Evolutionary conservation across 2,113 vertebrate species (phyloP).

Genomic region (Prolemur simus): DNA sequence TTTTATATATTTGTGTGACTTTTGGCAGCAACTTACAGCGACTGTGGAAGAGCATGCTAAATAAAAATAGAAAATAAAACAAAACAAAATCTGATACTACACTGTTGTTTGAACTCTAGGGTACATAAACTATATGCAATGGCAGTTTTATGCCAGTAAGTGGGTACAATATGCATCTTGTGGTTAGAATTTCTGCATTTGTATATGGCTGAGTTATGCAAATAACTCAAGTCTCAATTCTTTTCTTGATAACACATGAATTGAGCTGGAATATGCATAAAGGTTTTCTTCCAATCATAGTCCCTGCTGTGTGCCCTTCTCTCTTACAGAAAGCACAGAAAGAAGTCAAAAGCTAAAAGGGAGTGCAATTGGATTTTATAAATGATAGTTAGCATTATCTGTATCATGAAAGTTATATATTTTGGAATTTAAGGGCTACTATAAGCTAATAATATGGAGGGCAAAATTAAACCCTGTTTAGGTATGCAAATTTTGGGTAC

Average conservation of each 20-base stretch:
- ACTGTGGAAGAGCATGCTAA: not conserved
- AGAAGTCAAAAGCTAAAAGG: not conserved
- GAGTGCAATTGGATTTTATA: not conserved
- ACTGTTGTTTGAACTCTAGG: not conserved
- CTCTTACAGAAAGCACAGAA: not conserved
- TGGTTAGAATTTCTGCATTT: conserved; percentile 49
- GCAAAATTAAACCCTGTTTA: conserved; percentile 39
- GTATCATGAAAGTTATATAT: not conserved
- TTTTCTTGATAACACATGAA: conserved; percentile 24
- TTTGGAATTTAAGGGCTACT: conserved; percentile 16
- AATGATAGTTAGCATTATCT: not conserved
- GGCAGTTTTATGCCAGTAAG: conserved; percentile 35
- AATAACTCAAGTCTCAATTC: conserved; percentile 41
- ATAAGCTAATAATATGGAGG: conserved; percentile 44
- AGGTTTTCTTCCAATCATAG: not conserved
- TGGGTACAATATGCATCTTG: not conserved
- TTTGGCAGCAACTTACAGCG: not conserved
- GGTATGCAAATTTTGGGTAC: conserved; percentile 59
- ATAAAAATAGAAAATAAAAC: conserved; percentile 39
- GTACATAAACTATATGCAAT: not conserved
- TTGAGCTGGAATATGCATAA: not conserved
- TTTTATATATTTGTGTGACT: not conserved
- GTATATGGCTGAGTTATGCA: conserved; percentile 37
- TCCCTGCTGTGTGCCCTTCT: not conserved
- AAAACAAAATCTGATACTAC: not conserved